Evolutionary conservation across 92 coral and sea anemone species (phyloP).

Genomic region (Phymanthus crucifer): DNA sequence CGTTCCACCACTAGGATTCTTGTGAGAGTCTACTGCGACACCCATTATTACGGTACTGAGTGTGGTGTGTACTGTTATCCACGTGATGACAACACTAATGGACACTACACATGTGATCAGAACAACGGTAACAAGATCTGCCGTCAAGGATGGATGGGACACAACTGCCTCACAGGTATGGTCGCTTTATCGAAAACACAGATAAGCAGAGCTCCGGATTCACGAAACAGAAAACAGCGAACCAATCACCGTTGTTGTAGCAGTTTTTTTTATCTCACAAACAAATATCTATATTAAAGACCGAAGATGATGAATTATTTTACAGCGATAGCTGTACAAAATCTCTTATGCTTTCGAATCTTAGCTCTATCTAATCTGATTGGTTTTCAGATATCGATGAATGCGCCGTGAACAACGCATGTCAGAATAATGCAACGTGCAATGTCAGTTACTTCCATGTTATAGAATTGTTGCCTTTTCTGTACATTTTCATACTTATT

Average conservation of each 20-base stretch:
- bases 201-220: no score
- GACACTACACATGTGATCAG: slow-evolving; percentile 84
- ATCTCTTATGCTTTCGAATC: no score
- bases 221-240: no score
- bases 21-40: slow-evolving; percentile 75
- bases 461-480: background rate
- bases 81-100: slow-evolving; percentile 60
- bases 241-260: no score
- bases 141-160: slow-evolving; percentile 76
- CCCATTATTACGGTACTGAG: slow-evolving; percentile 75
- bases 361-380: background rate
- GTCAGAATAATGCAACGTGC: slow-evolving; percentile 71
- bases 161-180: slow-evolving; percentile 67
- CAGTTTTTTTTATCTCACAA: no score
- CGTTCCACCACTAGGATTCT: slow-evolving; percentile 72
- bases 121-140: slow-evolving; percentile 81
- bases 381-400: slow-evolving; percentile 61
- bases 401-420: slow-evolving; percentile 53
- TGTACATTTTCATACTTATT: background rate
- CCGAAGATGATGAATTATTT: no score
- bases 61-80: slow-evolving; percentile 78
- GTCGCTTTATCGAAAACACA: background rate
- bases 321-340: no score
- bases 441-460: slow-evolving; percentile 35
- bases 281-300: no score